Percentiles rank a stretch among this genome's conserved stretches.
These are phyloP conservation scores for Porites lutea DNA, from an alignment of 64 coral and sea anemone genomes.

Conservation along the genomic window DNA sequence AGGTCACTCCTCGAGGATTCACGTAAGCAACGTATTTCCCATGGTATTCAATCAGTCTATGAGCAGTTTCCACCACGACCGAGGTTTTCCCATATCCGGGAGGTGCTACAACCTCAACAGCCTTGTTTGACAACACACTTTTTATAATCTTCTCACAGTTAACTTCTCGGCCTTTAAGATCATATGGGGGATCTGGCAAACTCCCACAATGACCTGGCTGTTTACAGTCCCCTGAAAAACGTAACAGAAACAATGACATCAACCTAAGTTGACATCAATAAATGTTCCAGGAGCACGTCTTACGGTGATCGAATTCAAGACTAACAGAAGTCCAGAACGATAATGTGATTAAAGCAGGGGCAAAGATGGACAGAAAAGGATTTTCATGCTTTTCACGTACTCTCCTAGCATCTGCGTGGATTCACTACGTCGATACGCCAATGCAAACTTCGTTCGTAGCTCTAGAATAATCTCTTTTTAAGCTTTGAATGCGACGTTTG, in stretches of 20 bases:
- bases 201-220: not conserved
- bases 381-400: too few relatives aligned
- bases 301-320: too few relatives aligned
- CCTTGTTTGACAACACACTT: not conserved
- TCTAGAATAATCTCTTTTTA: too few relatives aligned
- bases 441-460: too few relatives aligned
- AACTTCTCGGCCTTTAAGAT: slow-evolving; percentile 23
- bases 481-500: too few relatives aligned
- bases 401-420: too few relatives aligned
- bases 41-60: slow-evolving; percentile 11
- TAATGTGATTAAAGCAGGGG: too few relatives aligned
- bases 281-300: too few relatives aligned
- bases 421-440: too few relatives aligned
- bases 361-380: too few relatives aligned
- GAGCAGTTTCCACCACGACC: slow-evolving; percentile 28
- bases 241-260: not conserved
- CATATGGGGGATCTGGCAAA: not conserved
- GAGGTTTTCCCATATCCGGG: slow-evolving; percentile 67
- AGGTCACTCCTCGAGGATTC: slow-evolving; percentile 29
- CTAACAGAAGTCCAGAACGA: too few relatives aligned
- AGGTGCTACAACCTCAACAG: slow-evolving; percentile 36
- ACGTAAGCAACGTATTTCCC: slow-evolving; percentile 46
- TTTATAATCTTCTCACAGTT: slow-evolving; percentile 7
- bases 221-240: not conserved
- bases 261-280: not conserved